Evolutionary conservation across 1,140 invertebrate genomes (phyloP), one percentile per base, ranked within the genome.

Genomic region (Aporrectodea caliginosa): DNA sequence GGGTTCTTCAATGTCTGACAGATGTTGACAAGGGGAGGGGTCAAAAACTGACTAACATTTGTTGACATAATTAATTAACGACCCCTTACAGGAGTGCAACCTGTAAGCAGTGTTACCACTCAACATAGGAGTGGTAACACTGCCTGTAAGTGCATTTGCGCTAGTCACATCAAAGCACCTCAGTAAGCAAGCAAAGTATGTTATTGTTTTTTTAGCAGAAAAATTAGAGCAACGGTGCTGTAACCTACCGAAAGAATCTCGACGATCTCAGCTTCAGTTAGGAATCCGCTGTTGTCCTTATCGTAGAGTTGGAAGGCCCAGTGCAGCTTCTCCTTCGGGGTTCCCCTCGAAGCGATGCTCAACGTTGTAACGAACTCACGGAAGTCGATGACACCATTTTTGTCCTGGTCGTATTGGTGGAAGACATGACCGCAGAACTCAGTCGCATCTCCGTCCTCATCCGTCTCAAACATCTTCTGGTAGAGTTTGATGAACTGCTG

Each of bases 281-380:
- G 99, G 80, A 97, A 95, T 80, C 97, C 97, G 88, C 99, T 98
- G 30, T 95, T 95, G 88, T 99, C 97, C 22, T 99, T 97, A 88
- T 99, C 97, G 88, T 99, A 99, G 88, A 91, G 90, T 78, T 94
- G 92, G 91, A 99, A 99, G 69, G 98, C 97, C 98, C 97, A 99
- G 90, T 98, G 97, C 69, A 99, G 91, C 90, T 99, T 99, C 88
- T 99, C 96, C 88, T 98, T 95, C n/a, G 96, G 95, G 82, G 96
- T 98, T 73, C 96, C 97, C 82, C 95, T 95, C 81, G 95, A 97
- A 0, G 43, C 43, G 22, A 76, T 31, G 27, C 31, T 76, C 34
- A 76, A 33, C 1, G 75, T 31, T 12, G 43, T 76, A 22, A 76
- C 30, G 43, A 76, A 76, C 80, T 88, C 88, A 76, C 88, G 88